phyloP scores from a whole-genome alignment of 2,113 vertebrate genomes.

The Pygoscelis antarcticus region DNA sequence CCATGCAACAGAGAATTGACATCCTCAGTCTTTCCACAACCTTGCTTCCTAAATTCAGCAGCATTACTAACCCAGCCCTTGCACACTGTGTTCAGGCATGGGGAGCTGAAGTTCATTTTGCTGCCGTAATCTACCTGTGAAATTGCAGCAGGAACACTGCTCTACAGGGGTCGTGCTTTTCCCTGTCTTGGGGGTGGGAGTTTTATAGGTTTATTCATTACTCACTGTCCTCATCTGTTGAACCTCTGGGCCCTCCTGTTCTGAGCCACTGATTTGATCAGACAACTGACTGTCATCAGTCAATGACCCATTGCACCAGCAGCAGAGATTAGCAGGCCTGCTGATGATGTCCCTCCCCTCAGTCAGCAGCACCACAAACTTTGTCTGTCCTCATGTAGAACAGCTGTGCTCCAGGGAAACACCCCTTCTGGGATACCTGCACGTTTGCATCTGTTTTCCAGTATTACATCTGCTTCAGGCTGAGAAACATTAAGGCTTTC shows the following conservation, averaged over 20 bases:
- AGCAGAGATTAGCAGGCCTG: not conserved
- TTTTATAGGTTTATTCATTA: not conserved
- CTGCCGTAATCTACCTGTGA: not conserved
- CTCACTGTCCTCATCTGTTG: not conserved
- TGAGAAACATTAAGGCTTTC: not conserved
- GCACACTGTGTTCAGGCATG: accelerated
- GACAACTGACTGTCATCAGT: not conserved
- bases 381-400: not conserved
- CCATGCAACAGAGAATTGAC: not conserved
- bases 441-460: not conserved
- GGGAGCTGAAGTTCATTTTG: not conserved
- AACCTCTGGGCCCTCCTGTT: not conserved
- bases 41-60: not conserved
- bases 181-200: not conserved
- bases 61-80: not conserved
- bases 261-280: not conserved
- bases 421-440: not conserved
- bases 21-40: not conserved
- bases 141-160: not conserved
- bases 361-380: not conserved
- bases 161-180: not conserved
- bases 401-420: not conserved
- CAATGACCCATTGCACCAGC: not conserved
- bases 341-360: not conserved
- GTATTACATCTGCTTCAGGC: not conserved